Base-by-base conservation (phyloP, 2,113 vertebrate genomes). In the Myiozetetes cayanensis region DNA sequence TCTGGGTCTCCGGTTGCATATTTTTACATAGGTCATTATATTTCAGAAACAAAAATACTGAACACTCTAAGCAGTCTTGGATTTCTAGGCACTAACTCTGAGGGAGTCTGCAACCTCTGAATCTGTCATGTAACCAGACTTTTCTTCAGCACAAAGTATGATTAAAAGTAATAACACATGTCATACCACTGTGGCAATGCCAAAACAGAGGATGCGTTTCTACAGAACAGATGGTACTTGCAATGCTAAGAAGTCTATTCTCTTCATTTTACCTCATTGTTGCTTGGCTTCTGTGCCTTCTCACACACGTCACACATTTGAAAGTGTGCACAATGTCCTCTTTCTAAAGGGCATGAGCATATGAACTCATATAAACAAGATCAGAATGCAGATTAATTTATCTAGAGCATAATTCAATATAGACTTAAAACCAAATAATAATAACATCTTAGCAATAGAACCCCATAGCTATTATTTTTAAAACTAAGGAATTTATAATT, bases 111-210 rank as follows among this genome's bases (percentile, higher is more conserved):
- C 92, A 97, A 93, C 93, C 95, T 97, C 94, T 96, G 90, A 96
- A 96, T 96, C 94, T 97, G 95, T 96, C 93, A 96, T 92, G 88
- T 80, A 96, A 96, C 91, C 93, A 95, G 95, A 97, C 87, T 96
- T 97, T 85, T 91, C 94, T 96, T 91, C 93, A 95, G 95, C 95
- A 94, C 95, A 97, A 96, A 96, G 94, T 96, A 97, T 93, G 94
- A 97, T 96, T 95, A 97, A 96, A 97, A 97, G 94, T 97, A 97
- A 96, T 97, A 97, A 97, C 95, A 96, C 96, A 97, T 97, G 96
- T 96, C 96, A 97, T 96, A 96, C 96, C 95, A 96, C 91, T 91
- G 95, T 96, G 96, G 95, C 93, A 97, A 96, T 96, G 95, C 95
- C 96, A 97, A 95, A 92, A 96, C 75, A 95, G 92, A 96, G 93